A percentile compares a stretch with the other conserved stretches of the same genome.
These are phyloP conservation scores for Steinernema carpocapsae DNA, from an alignment of 2,888 invertebrate genomes.

Conservation along the genomic window DNA sequence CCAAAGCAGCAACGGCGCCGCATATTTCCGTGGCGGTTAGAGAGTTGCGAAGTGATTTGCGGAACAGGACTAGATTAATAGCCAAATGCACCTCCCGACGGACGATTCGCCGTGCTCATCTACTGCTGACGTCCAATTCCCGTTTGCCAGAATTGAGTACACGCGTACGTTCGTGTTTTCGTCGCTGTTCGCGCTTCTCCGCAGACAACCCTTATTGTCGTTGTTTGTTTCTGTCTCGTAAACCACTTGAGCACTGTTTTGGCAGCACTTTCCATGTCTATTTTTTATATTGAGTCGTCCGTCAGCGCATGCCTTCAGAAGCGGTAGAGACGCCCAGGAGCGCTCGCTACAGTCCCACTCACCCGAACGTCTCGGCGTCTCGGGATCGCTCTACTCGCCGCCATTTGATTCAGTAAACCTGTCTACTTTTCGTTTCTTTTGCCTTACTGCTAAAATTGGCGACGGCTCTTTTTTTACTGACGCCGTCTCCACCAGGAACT, in stretches of 20 bases:
- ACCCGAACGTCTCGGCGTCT: neutral
- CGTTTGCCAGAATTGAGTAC: slow-evolving; percentile 22
- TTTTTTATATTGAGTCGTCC: neutral
- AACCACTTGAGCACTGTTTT: neutral
- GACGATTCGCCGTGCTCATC: slow-evolving; percentile 24
- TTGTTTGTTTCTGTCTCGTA: slow-evolving; percentile 13
- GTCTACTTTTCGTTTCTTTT: slow-evolving; percentile 19
- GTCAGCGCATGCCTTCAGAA: too few species aligned
- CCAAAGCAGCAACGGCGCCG: neutral
- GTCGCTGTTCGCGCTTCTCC: neutral
- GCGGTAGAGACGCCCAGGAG: neutral
- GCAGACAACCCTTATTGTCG: neutral
- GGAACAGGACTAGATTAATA: slow-evolving; percentile 28
- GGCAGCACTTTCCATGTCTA: neutral
- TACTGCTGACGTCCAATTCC: slow-evolving; percentile 8
- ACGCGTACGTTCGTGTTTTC: slow-evolving; percentile 24
- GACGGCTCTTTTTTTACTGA: neutral
- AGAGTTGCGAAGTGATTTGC: slow-evolving; percentile 32
- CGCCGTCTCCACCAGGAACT: slow-evolving; percentile 22
- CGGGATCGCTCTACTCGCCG: neutral
- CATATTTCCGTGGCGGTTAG: neutral
- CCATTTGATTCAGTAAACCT: slow-evolving; percentile 21
- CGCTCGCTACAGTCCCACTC: neutral
- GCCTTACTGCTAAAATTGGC: slow-evolving; percentile 11
- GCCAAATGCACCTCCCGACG: slow-evolving; percentile 32